Evolutionary conservation across 2,113 vertebrate species (phyloP).

Genomic region (Montifringilla adamsi): DNA sequence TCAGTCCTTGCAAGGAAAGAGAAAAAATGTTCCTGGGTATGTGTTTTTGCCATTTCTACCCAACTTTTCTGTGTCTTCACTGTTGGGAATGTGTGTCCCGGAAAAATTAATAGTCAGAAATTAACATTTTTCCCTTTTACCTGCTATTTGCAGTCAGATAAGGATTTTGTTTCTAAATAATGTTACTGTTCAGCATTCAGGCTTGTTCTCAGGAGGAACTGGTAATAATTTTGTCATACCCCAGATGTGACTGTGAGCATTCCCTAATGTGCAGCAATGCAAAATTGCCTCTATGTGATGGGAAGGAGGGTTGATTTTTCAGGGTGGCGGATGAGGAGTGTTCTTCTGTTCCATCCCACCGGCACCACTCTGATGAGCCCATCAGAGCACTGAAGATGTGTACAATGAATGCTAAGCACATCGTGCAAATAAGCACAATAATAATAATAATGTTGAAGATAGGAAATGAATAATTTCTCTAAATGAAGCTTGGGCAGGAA

Average conservation of each 20-base stretch:
- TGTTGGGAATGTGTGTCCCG: not conserved
- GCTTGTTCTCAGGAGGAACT: not conserved
- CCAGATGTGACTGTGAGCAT: not conserved
- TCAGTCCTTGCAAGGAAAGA: not conserved
- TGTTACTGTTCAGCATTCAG: not conserved
- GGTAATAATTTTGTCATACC: not conserved
- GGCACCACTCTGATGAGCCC: constrained; percentile 2
- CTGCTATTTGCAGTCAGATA: not conserved
- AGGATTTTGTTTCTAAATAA: not conserved
- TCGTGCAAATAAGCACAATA: constrained; percentile 52
- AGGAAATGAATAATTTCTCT: constrained; percentile 64
- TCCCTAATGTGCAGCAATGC: not conserved
- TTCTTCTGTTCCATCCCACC: not conserved
- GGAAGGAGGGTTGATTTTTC: constrained; percentile 2
- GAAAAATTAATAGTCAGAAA: not conserved
- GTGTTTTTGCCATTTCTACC: not conserved
- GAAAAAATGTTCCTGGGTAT: not conserved
- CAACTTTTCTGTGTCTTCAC: not conserved
- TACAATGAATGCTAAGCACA: constrained; percentile 51
- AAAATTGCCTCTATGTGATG: not conserved
- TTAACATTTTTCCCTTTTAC: not conserved
- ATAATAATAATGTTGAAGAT: constrained; percentile 40
- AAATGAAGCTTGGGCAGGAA: constrained; percentile 62
- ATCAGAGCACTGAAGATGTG: not conserved
- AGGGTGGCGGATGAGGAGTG: not conserved